phyloP scores from a whole-genome alignment of 2,797 vertebrate species.

The Clarias platycephalus region DNA sequence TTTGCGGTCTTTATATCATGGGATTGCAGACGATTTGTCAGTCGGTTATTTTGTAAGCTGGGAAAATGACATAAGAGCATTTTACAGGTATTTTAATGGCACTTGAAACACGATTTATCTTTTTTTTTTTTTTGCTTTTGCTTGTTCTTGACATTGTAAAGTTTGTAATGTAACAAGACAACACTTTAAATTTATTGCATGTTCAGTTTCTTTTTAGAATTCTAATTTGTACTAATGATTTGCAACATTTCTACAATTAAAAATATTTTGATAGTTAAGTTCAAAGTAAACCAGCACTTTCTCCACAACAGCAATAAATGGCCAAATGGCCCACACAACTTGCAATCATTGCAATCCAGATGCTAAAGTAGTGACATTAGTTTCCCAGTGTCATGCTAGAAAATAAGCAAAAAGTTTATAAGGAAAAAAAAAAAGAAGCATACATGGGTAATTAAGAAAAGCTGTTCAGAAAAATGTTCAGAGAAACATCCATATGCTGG shows the following conservation, averaged over 20 bases:
- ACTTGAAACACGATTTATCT: neutral
- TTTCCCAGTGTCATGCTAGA: neutral
- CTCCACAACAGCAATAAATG: neutral
- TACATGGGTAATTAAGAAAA: constrained; percentile 1
- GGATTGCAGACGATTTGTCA: neutral
- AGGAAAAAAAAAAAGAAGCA: neutral
- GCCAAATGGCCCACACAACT: neutral
- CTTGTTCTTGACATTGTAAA: neutral
- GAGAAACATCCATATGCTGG: neutral
- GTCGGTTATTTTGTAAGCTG: neutral
- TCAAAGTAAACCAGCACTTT: constrained; percentile 15
- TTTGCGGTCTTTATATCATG: constrained; percentile 29
- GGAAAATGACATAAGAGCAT: neutral
- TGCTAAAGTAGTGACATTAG: neutral
- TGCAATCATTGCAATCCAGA: neutral
- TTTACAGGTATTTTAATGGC: neutral
- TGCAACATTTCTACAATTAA: neutral
- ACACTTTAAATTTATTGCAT: neutral
- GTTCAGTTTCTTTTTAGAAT: neutral
- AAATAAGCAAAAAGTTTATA: neutral
- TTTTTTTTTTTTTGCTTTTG: too few relatives aligned
- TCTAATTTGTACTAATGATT: neutral
- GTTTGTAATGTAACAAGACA: neutral
- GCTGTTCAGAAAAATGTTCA: neutral
- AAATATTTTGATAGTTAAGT: neutral